Evolutionary conservation across 2,113 vertebrate genomes (phyloP).

Genomic region (Crotalus helleri): DNA sequence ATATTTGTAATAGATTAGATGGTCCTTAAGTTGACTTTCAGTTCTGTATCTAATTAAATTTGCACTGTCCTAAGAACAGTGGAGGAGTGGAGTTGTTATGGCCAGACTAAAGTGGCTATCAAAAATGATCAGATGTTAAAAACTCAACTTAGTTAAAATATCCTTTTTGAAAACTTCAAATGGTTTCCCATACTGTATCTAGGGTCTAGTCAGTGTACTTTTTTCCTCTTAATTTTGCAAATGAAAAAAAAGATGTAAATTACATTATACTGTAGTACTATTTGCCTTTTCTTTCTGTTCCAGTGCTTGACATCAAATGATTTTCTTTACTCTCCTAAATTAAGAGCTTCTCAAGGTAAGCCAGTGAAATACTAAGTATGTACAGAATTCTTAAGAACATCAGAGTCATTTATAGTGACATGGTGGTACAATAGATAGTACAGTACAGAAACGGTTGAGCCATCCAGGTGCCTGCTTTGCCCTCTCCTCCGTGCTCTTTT

Average conservation of each 20-base stretch:
- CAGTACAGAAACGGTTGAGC: neutral
- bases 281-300: constrained; percentile 17
- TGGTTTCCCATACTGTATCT: neutral
- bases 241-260: too few species aligned
- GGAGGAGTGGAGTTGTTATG: neutral
- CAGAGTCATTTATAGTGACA: neutral
- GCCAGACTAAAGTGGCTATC: neutral
- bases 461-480: neutral
- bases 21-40: too few species aligned
- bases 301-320: constrained; percentile 62
- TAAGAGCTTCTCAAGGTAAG: constrained; percentile 46
- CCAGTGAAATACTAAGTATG: constrained; percentile 19
- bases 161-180: neutral
- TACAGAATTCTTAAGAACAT: neutral
- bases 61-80: neutral
- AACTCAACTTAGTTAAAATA: neutral
- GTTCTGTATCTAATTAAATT: neutral
- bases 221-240: neutral
- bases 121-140: neutral
- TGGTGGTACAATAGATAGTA: neutral
- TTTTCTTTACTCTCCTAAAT: constrained; percentile 59
- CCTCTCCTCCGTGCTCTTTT: neutral
- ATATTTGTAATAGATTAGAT: neutral
- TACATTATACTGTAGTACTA: neutral
- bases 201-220: neutral